Evolutionary conservation across 2,888 invertebrate genomes (phyloP), one percentile per base, ranked within the genome.

Genomic region (Mechanitis messenoides): DNA sequence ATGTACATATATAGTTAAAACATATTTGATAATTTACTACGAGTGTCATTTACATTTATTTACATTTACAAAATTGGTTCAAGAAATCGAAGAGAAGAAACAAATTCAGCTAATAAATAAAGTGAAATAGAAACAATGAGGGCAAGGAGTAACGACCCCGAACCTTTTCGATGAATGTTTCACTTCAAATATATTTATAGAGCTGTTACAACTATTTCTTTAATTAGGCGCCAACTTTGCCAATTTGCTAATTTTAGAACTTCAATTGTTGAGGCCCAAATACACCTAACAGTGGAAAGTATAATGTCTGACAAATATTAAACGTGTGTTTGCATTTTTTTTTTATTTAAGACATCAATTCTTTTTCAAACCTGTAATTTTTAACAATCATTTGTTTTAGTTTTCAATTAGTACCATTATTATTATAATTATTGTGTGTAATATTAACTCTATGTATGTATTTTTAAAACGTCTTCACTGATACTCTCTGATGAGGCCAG

Each of bases 111-210:
- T 62, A 67, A 67, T 68, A 68, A 67, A 70, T 81, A 84, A 79
- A 83, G 78, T 59, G 56, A 61, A 67, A 68, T 80, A 84, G 80
- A 83, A 79, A 83, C 84, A 82, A 83, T 78, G 79, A 80, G 84
- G 85, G 84, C 83, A 84, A 80, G 79, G 85, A 84, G 85, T 86
- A 86, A 87, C 85, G 85, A 85, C 81, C 80, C 83, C 67, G 82
- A 86, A 86, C 85, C 77, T 78, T 76, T 81, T 77, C 81, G 73
- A 81, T 84, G 82, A 84, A 85, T 87, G 85, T 84, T 83, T 86
- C 78, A 83, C 78, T 55, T 59, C 58, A 63, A 35, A 33, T 46
- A 61, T 56, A 42, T 57, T 9, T 56, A 58, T 58, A 55, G 68
- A 66, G 69, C 56, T 67, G 65, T 31, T 58, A 35, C 35, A 28